Conservation (phyloP, 2,888 invertebrate species). For the Nemapogon koenigi region DNA sequence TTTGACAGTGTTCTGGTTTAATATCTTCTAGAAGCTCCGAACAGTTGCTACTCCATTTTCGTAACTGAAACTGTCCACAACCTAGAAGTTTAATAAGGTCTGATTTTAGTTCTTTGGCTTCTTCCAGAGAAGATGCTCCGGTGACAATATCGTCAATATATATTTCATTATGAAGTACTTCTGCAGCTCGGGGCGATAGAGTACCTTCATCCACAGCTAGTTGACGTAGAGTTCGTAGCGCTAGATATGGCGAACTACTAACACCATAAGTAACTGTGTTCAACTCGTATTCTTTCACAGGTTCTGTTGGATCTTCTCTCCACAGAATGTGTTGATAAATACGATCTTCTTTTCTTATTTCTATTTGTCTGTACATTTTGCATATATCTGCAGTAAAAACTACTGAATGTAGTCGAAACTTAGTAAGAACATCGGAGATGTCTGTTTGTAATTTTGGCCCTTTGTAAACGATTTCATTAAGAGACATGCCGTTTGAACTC, state of each 20-base stretch:
- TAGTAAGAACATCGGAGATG: too few relatives aligned
- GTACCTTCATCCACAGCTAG: slow-evolving; percentile 4
- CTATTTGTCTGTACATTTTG: slow-evolving; percentile 11
- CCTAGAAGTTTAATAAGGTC: slow-evolving; percentile 1
- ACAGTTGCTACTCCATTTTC: slow-evolving; percentile 11
- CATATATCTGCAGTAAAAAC: slow-evolving; percentile 6
- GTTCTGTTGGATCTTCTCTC: slow-evolving; percentile 1
- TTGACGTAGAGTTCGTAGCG: slow-evolving; percentile 8
- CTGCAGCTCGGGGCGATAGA: background rate
- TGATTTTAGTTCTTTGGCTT: background rate
- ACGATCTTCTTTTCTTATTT: slow-evolving; percentile 3
- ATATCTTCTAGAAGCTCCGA: too few relatives aligned
- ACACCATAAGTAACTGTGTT: too few relatives aligned
- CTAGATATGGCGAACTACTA: too few relatives aligned
- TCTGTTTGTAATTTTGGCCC: too few relatives aligned
- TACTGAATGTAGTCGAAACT: slow-evolving; percentile 6
- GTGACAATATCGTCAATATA: slow-evolving; percentile 6
- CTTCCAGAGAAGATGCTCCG: slow-evolving; percentile 1
- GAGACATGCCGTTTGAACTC: too few relatives aligned
- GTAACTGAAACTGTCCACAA: slow-evolving; percentile 5
- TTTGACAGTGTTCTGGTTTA: slow-evolving; percentile 3
- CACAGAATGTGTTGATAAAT: slow-evolving; percentile 8
- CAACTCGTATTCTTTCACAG: slow-evolving; percentile 7
- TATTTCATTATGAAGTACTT: slow-evolving; percentile 1
- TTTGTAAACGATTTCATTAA: too few relatives aligned